These are phyloP conservation scores for Callitettix versicolor DNA, from an alignment of 1,140 invertebrate genomes.

Conservation along the genomic window DNA sequence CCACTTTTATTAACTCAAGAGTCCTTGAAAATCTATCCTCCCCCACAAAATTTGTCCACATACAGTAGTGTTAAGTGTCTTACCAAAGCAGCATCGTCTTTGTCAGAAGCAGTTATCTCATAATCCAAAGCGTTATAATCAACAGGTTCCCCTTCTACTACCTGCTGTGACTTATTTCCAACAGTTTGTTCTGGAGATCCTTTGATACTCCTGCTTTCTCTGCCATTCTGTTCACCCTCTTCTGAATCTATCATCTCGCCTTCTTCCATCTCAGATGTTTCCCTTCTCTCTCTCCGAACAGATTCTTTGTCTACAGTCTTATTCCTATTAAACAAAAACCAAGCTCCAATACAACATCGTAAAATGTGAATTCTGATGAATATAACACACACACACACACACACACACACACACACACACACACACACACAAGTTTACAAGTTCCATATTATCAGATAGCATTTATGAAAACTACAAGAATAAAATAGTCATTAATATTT, in stretches of 20 bases:
- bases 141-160: background rate
- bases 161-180: background rate
- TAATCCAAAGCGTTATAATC: conserved; percentile 22
- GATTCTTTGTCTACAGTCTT: background rate
- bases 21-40: no score
- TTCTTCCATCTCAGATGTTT: conserved; percentile 7
- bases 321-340: background rate
- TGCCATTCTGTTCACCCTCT: background rate
- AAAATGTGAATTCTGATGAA: background rate
- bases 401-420: background rate
- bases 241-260: conserved; percentile 6
- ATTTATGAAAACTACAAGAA: background rate
- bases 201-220: conserved; percentile 4
- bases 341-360: background rate
- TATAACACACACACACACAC: no score
- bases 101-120: conserved; percentile 13
- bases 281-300: background rate
- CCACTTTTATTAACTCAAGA: no score
- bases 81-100: background rate
- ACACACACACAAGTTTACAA: no score
- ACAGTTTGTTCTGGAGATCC: background rate
- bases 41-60: no score
- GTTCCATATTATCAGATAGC: background rate
- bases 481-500: background rate
- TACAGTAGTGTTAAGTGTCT: no score